Conservation (phyloP, 2,113 vertebrate genomes). For the Ctenodactylus gundi region DNA sequence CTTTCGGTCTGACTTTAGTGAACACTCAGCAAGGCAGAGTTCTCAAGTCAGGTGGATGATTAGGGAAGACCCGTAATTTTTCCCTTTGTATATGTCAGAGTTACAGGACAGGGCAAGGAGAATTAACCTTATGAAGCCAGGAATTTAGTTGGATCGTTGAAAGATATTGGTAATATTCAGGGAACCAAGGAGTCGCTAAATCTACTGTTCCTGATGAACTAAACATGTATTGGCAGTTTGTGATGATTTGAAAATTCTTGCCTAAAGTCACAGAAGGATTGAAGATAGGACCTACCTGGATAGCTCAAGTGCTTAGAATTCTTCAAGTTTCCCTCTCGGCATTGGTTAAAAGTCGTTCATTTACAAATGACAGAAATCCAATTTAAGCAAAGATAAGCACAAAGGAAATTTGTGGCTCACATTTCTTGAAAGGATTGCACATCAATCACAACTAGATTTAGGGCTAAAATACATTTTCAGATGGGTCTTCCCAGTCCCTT, state of each 20-base stretch:
- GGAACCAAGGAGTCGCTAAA: background rate
- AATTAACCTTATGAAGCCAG: background rate
- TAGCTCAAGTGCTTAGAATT: background rate
- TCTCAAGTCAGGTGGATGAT: background rate
- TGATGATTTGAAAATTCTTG: background rate
- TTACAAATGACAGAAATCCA: background rate
- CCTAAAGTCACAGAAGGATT: background rate
- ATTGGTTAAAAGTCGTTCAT: background rate
- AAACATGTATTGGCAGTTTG: background rate
- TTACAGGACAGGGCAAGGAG: background rate
- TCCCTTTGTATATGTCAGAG: background rate
- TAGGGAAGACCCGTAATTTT: background rate
- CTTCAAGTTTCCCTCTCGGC: background rate
- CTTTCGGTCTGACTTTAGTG: background rate
- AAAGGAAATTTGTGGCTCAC: background rate
- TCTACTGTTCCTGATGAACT: background rate
- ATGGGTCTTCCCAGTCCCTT: background rate
- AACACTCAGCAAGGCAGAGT: background rate
- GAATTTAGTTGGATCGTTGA: background rate
- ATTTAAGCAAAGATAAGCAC: background rate
- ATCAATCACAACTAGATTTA: background rate
- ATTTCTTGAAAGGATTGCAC: background rate
- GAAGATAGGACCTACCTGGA: background rate
- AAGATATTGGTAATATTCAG: background rate
- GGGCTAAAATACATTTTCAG: background rate